Conservation (phyloP, 2,113 vertebrate species). For the Euleptes europaea region DNA sequence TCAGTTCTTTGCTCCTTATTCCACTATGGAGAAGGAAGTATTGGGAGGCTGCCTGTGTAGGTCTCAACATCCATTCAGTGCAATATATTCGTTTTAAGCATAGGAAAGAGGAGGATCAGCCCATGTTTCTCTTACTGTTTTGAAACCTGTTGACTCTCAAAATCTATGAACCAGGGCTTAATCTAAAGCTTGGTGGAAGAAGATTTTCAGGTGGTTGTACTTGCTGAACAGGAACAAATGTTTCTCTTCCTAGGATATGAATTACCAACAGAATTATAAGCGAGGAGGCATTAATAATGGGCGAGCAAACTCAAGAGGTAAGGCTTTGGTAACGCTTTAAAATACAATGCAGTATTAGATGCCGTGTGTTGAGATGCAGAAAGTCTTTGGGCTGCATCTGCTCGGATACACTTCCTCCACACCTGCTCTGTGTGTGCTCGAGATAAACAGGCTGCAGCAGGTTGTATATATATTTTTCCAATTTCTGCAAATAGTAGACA, state of each 20-base stretch:
- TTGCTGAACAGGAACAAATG: background rate
- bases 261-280: constrained; percentile 85
- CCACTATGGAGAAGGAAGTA: no score
- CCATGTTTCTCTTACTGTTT: no score
- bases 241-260: constrained; percentile 79
- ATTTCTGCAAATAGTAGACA: background rate
- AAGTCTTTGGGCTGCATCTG: background rate
- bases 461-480: background rate
- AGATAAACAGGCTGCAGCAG: background rate
- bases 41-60: no score
- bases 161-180: no score
- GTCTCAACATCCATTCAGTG: no score
- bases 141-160: no score
- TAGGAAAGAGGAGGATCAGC: no score
- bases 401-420: background rate
- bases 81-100: no score
- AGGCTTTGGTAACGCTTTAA: constrained; percentile 27
- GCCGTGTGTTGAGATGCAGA: background rate
- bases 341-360: background rate
- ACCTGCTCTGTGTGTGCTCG: background rate
- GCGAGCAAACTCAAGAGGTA: constrained; percentile 84
- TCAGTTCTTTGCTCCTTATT: no score
- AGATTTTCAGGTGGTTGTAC: background rate
- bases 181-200: no score
- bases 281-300: constrained; percentile 73